A percentile compares a stretch with the other conserved stretches of the same genome.
These are phyloP conservation scores for Venusia cambrica DNA, from an alignment of 2,888 invertebrate genomes.

Conservation along the genomic window DNA sequence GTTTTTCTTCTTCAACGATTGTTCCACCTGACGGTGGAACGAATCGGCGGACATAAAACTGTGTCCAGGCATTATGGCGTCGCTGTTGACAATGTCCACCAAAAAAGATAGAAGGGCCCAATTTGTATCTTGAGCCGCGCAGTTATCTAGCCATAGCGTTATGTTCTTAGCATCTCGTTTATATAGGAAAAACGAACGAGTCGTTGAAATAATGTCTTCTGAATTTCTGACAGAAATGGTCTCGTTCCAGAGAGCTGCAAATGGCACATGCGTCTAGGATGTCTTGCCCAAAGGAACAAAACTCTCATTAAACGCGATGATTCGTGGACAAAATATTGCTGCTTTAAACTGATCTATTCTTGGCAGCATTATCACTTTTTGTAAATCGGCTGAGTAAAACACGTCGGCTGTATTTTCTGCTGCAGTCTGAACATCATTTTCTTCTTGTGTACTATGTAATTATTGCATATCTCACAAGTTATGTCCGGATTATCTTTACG, in stretches of 20 bases:
- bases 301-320: no score
- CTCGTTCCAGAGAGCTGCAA: no score
- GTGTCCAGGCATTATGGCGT: conserved; percentile 9
- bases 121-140: no score
- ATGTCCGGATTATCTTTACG: conserved; percentile 1
- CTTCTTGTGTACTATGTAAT: conserved; percentile 5
- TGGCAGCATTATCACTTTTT: conserved; percentile 1
- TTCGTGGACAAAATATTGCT: no score
- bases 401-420: conserved; percentile 3
- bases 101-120: no score
- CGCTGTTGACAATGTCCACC: conserved; percentile 6
- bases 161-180: no score
- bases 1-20: conserved; percentile 14
- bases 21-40: conserved; percentile 20
- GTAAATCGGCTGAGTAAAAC: conserved; percentile 4
- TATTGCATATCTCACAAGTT: conserved; percentile 7
- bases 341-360: no score
- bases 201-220: conserved; percentile 13
- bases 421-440: conserved; percentile 7
- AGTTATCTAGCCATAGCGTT: no score
- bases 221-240: conserved; percentile 8
- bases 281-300: no score
- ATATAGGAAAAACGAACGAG: conserved; percentile 10
- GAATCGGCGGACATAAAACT: conserved; percentile 12
- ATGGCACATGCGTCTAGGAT: no score